A percentile compares a stretch with the other conserved stretches of the same genome.
Evolutionary conservation across 2,113 vertebrate genomes (phyloP).

Genomic region (Zosterops borbonicus): DNA sequence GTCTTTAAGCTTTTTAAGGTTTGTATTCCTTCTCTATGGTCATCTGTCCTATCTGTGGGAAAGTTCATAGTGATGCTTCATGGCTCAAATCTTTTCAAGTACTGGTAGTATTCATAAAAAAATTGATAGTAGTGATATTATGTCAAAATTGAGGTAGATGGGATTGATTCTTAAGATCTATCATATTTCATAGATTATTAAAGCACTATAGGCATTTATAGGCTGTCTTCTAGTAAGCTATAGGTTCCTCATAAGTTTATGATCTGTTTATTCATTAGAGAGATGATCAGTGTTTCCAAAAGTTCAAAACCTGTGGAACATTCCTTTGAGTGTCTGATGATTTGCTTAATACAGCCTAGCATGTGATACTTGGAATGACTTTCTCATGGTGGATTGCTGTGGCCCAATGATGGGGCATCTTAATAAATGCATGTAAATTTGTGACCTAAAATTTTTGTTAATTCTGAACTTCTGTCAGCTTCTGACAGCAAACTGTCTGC

Average conservation of each 20-base stretch:
- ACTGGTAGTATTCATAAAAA: background rate
- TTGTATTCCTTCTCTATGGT: background rate
- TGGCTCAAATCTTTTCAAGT: background rate
- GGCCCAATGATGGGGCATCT: background rate
- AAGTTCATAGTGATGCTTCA: background rate
- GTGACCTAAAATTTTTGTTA: background rate
- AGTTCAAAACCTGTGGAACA: background rate
- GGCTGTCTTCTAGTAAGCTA: background rate
- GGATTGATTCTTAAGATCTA: background rate
- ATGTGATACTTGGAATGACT: background rate
- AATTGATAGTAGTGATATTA: background rate
- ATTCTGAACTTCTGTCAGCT: background rate
- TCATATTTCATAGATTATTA: background rate
- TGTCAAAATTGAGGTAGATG: rapidly evolving
- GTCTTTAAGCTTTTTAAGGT: background rate
- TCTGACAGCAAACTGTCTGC: background rate
- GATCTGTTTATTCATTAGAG: background rate
- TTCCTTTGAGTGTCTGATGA: background rate
- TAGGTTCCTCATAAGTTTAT: background rate
- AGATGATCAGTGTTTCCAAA: background rate
- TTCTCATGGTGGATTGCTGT: background rate
- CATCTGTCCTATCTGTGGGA: background rate
- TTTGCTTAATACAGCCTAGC: background rate
- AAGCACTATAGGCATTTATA: background rate
- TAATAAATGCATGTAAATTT: background rate